phyloP scores from a whole-genome alignment of 2,113 vertebrate species.

The Caranx melampygus region DNA sequence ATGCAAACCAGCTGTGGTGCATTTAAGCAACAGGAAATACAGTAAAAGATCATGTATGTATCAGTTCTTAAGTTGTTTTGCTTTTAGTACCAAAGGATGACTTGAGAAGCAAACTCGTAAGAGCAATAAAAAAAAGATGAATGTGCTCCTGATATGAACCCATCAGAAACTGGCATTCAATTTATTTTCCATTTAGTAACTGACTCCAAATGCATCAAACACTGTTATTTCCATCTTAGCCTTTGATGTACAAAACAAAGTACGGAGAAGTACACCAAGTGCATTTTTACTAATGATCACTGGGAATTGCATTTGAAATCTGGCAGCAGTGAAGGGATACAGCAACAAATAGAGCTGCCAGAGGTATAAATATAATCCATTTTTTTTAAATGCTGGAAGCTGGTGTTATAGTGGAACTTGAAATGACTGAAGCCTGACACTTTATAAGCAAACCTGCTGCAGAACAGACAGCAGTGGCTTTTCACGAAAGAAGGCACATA shows the following conservation, averaged over 20 bases:
- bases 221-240: too few relatives aligned
- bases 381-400: neutral
- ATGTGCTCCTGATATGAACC: neutral
- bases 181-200: neutral
- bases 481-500: neutral
- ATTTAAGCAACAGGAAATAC: neutral
- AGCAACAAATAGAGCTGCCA: neutral
- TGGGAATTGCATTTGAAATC: neutral
- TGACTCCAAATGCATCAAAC: neutral
- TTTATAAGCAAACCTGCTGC: neutral
- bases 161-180: neutral
- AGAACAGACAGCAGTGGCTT: neutral
- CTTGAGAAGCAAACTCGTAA: neutral
- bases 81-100: neutral
- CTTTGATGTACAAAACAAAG: too few relatives aligned
- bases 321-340: too few relatives aligned
- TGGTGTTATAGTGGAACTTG: neutral
- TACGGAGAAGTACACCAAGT: too few relatives aligned
- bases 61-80: neutral
- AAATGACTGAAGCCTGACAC: neutral
- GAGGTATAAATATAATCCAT: neutral
- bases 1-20: fast-evolving
- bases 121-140: neutral
- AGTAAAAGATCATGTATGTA: neutral
- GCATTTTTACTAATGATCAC: neutral